Evolutionary conservation across 2,888 invertebrate genomes (phyloP).

Genomic region (Aleiodes leptofemur): DNA sequence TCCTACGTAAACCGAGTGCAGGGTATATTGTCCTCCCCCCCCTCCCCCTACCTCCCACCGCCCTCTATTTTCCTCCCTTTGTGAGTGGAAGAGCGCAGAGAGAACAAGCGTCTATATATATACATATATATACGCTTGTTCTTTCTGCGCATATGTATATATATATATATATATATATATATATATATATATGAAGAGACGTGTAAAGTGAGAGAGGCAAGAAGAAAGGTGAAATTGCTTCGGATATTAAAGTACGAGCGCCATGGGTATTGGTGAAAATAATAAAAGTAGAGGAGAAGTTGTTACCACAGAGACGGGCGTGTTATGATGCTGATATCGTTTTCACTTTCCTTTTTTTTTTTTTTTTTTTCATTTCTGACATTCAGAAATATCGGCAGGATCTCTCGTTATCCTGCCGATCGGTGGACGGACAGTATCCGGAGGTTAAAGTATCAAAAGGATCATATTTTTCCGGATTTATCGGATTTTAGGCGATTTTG

Average conservation of each 20-base stretch:
- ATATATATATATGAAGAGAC: slow-evolving; percentile 18
- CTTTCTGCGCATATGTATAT: too few relatives aligned
- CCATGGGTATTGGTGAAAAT: slow-evolving; percentile 47
- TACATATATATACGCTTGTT: too few relatives aligned
- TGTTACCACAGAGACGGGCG: background rate
- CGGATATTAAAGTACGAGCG: slow-evolving; percentile 61
- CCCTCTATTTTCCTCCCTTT: slow-evolving; percentile 17
- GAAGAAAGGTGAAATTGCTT: slow-evolving; percentile 58
- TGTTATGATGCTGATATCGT: too few relatives aligned
- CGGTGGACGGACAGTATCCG: too few relatives aligned
- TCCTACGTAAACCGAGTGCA: slow-evolving; percentile 69
- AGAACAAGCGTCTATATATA: slow-evolving; percentile 51
- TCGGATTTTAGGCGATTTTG: too few relatives aligned
- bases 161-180: background rate
- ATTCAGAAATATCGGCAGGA: too few relatives aligned
- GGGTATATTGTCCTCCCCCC: slow-evolving; percentile 60
- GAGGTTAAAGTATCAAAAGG: too few relatives aligned
- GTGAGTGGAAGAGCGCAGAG: slow-evolving; percentile 68
- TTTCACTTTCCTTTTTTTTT: too few relatives aligned
- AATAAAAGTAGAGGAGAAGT: slow-evolving; percentile 36
- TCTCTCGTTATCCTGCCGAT: too few relatives aligned
- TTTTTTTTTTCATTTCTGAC: too few relatives aligned
- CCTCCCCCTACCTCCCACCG: background rate
- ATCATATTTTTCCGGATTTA: too few relatives aligned
- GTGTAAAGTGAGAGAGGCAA: slow-evolving; percentile 40